Base-by-base conservation (phyloP, 2,797 vertebrate genomes). In the Hemitrygon akajei region DNA sequence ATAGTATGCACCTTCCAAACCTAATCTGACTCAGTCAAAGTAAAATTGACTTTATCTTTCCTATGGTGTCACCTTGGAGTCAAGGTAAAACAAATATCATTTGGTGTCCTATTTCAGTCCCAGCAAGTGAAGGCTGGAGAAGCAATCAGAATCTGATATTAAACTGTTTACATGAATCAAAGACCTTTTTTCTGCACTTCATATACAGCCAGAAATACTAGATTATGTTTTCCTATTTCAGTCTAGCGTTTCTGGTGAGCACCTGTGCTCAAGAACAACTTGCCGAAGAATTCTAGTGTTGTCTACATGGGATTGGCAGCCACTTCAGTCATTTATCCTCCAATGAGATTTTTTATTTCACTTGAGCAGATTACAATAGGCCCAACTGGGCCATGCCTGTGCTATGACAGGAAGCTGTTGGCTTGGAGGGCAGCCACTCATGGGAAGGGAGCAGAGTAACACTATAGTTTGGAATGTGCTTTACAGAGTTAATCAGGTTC, bases 191-290 rank as follows among this genome's bases (percentile, higher is more conserved):
- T 79, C 34, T 79, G 34, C 77, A 79, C 2, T 18, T 89, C 14
- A 66, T 37, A 34, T 37, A 66, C n/a, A 66, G 20, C 30, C 60
- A 89, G n/a, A 60, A 89, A 66, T 63, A 34, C 58, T 63, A 63
- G 30, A 60, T 11, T n/a, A 9, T 89, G 18, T 89, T 87, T 86
- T 87, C 16, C 84, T 66, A 20, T 89, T 66, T n/a, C 60, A 66
- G 58, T 66, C 66, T n/a, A 10, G 1, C n/a, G 89, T 37, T 37
- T 37, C 60, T 89, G 20, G 6, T 66, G 22, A 3, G 81, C 47
- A 82, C 20, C 79, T 82, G 86, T 89, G 25, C 82, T 86, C 63
- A 87, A 34, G 84, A 87, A 66, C 40, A 66, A 89, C 71, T 75
- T 75, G 22, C 20, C 5, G 22, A 75, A 75, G 71, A 25, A 75